Evolutionary conservation across 35 echinoderm and acorn worm genomes (phyloP).

Genomic region (Holothuria glaberrima): DNA sequence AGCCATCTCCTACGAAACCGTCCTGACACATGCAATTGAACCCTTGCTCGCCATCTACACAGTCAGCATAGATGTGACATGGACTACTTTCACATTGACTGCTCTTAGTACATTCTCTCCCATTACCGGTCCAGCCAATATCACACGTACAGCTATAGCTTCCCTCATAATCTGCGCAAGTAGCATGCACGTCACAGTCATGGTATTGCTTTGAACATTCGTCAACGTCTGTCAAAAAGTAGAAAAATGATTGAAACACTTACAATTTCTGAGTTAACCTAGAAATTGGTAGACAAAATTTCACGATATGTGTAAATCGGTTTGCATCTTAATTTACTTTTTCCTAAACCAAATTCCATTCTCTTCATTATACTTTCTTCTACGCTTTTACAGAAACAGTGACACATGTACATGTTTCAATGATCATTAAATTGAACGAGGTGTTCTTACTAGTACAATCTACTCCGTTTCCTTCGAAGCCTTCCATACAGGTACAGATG

Average conservation of each 20-base stretch:
- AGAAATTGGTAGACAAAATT: too few species aligned
- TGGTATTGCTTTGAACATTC: slow-evolving; percentile 2
- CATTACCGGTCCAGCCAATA: slow-evolving; percentile 52
- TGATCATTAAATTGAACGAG: too few species aligned
- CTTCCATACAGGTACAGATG: slow-evolving; percentile 32
- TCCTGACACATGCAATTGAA: background rate
- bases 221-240: slow-evolving; percentile 23
- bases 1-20: slow-evolving; percentile 21
- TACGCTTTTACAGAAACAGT: too few species aligned
- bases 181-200: slow-evolving; percentile 41
- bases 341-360: too few species aligned
- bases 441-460: background rate
- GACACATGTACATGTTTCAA: too few species aligned
- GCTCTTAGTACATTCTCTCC: background rate
- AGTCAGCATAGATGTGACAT: slow-evolving; percentile 22
- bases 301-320: too few species aligned
- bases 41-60: background rate
- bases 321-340: too few species aligned
- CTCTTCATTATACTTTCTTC: too few species aligned
- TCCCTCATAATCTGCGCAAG: slow-evolving; percentile 2
- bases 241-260: background rate
- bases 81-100: slow-evolving; percentile 9
- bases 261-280: too few species aligned
- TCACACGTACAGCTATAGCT: slow-evolving; percentile 25
- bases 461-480: slow-evolving; percentile 20